Base-by-base conservation (phyloP, 2,113 vertebrate species). In the Gallinago paraguaiae region DNA sequence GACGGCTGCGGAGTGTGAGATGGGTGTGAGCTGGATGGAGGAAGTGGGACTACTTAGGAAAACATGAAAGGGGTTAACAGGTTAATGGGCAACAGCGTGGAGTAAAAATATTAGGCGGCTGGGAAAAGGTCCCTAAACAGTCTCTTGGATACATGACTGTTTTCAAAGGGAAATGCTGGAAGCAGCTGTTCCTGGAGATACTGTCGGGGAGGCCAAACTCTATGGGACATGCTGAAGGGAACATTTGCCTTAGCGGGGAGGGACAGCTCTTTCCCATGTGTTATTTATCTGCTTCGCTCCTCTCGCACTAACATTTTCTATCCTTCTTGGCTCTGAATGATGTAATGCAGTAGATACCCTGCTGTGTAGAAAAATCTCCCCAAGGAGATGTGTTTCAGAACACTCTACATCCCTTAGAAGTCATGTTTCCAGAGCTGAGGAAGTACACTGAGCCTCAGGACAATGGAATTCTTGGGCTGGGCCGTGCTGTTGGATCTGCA, bases 131-230 rank as follows among this genome's bases (percentile, higher is more conserved):
- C 76, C 76, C 80, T 27, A 5, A 83, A 59, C 15, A 80, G 67
- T 25, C 72, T 81, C 68, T 75, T 83, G 92, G 71, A 83, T 81
- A 28, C 39, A 30, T 67, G 64, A 54, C 64, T 95, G 86, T 96
- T 97, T 96, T 95, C 63, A 87, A 78, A 96, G 69, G 95, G 95
- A 96, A 96, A 75, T 82, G 51, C 68, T 95, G 93, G 96, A 97
- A 96, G 80, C 82, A 88, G 92, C 90, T 96, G 93, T 33, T 94
- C n/a, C 80, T 92, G 82, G 76, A 88, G 94, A 96, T 96, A 88
- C 71, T 93, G 90, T 75, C 2, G 0, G 43, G 67, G 82, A 95
- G 87, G 33, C 57, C 84, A 82, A 72, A 41, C 0, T 0, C 57
- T 48, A 4, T 76, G 77, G 78, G 60, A 80, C 64, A 41, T 3